Evolutionary conservation across 2,113 vertebrate species (phyloP).

Genomic region (Hippocampus barbouri): DNA sequence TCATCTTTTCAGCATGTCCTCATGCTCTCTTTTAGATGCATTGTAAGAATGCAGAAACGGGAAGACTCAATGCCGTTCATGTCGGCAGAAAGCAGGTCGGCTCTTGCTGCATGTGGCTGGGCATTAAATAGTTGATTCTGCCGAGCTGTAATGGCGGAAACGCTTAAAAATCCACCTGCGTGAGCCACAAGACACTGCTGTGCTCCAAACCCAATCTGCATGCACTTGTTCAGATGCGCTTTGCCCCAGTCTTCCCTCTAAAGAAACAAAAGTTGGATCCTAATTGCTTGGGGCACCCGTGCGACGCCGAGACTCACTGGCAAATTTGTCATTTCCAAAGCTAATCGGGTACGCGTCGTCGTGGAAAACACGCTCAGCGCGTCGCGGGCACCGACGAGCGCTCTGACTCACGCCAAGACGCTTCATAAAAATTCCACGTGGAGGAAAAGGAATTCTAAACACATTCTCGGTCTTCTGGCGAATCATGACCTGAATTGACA

Average conservation of each 20-base stretch:
- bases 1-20: not conserved
- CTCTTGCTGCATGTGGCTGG: too few species aligned
- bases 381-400: not conserved
- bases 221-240: not conserved
- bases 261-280: not conserved
- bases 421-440: slow-evolving; percentile 3
- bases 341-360: slow-evolving; percentile 25
- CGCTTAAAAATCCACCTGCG: not conserved
- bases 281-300: slow-evolving; percentile 17
- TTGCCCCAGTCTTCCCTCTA: not conserved
- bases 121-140: not conserved
- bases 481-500: slow-evolving; percentile 16
- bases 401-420: slow-evolving; percentile 11
- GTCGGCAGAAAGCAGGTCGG: not conserved
- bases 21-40: not conserved
- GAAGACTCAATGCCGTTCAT: not conserved
- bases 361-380: slow-evolving; percentile 15
- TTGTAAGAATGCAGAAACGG: not conserved
- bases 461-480: slow-evolving; percentile 26
- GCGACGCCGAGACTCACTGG: not conserved
- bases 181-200: not conserved
- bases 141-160: not conserved
- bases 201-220: not conserved
- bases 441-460: not conserved
- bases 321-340: slow-evolving; percentile 8